Evolutionary conservation across 2,113 vertebrate species (phyloP).

Genomic region (Leptobrachium ailaonicum): DNA sequence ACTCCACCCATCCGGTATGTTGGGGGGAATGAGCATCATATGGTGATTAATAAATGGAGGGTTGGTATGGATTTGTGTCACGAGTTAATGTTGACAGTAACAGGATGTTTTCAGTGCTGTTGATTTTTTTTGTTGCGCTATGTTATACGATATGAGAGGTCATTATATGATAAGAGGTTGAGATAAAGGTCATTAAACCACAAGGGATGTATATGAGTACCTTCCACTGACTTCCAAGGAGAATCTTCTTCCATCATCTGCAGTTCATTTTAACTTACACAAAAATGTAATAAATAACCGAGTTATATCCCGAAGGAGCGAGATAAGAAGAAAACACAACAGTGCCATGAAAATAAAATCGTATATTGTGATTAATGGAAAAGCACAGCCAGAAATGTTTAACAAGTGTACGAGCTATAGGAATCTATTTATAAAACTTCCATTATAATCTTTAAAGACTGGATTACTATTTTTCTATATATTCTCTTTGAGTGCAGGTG

Average conservation of each 20-base stretch:
- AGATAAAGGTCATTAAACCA: no score
- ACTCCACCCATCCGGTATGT: no score
- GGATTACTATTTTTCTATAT: background rate
- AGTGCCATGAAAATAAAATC: conserved; percentile 14
- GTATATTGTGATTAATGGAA: conserved; percentile 29
- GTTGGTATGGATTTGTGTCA: no score
- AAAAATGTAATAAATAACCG: conserved; percentile 20
- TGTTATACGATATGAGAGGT: no score
- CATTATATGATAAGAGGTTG: no score
- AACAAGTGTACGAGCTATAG: background rate
- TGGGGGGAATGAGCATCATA: no score
- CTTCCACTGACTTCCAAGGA: background rate
- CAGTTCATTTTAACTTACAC: conserved; percentile 1
- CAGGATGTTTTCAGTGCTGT: no score
- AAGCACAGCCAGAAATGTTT: conserved; percentile 6
- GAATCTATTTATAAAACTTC: conserved; percentile 10
- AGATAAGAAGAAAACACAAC: conserved; percentile 20
- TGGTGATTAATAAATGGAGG: no score
- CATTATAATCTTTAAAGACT: conserved; percentile 5
- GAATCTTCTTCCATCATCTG: background rate
- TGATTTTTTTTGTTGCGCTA: no score
- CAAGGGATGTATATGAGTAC: background rate
- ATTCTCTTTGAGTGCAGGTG: no score
- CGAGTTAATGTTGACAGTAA: no score
- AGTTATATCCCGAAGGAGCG: background rate